Conservation (phyloP, 2,888 invertebrate species). For the Sabatieria punctata region DNA sequence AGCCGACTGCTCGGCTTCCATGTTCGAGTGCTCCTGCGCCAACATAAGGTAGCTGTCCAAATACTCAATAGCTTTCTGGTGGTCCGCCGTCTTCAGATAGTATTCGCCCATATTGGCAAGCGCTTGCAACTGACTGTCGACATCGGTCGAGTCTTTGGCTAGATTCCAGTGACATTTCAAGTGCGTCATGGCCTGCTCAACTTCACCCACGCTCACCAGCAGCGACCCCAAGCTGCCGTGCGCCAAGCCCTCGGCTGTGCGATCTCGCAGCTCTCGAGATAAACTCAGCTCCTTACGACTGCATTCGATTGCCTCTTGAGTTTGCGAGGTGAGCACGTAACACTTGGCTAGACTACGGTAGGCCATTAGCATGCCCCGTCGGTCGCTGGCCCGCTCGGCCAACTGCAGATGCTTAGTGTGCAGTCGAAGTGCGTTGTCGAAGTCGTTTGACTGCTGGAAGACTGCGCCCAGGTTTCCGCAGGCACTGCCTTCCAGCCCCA, state of each 20-base stretch:
- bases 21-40: conserved; percentile 69
- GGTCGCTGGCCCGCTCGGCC: conserved; percentile 62
- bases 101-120: conserved; percentile 81
- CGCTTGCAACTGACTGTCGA: conserved; percentile 81
- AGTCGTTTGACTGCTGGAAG: conserved; percentile 87
- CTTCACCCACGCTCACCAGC: too few species aligned
- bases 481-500: conserved; percentile 61
- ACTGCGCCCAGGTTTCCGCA: conserved; percentile 96
- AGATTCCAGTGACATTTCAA: conserved; percentile 51
- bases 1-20: conserved; percentile 83
- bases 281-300: too few species aligned
- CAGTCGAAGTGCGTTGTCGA: conserved; percentile 74
- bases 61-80: conserved; percentile 71
- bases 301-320: too few species aligned
- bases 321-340: too few species aligned
- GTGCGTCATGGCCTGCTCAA: too few species aligned
- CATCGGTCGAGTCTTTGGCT: neutral
- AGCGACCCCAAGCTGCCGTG: too few species aligned
- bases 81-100: conserved; percentile 33
- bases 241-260: too few species aligned
- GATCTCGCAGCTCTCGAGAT: too few species aligned
- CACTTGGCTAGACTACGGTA: neutral
- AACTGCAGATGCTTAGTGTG: conserved; percentile 79
- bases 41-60: conserved; percentile 88
- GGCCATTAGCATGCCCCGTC: conserved; percentile 55